Conservation (phyloP, 2,888 invertebrate genomes). For the Drosophila infuscata region DNA sequence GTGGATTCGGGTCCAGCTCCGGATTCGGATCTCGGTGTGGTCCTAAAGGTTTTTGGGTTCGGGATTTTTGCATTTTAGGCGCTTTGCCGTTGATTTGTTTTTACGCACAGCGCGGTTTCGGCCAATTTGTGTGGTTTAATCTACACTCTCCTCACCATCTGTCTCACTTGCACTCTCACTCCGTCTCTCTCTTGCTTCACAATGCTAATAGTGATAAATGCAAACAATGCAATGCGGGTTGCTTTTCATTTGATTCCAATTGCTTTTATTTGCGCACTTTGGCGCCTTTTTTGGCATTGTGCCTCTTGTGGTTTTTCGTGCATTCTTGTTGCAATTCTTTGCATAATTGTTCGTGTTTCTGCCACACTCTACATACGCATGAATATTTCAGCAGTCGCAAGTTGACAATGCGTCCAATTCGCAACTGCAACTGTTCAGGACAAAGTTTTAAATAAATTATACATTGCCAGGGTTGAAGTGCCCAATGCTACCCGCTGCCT, state of each 20-base stretch:
- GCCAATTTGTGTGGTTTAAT: slow-evolving; percentile 33
- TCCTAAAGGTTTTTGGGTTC: not conserved
- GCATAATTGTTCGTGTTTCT: slow-evolving; percentile 51
- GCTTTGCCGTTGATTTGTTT: slow-evolving; percentile 27
- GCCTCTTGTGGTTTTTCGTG: slow-evolving; percentile 8
- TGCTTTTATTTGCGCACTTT: slow-evolving; percentile 21
- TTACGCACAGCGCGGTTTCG: slow-evolving; percentile 26
- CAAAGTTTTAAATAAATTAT: slow-evolving; percentile 72
- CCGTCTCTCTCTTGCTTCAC: not conserved
- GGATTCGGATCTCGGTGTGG: not conserved
- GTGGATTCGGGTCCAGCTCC: not conserved
- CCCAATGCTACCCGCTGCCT: slow-evolving; percentile 14
- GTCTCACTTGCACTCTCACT: not conserved
- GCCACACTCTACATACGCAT: slow-evolving; percentile 40
- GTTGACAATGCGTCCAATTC: slow-evolving; percentile 26
- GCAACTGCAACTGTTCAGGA: slow-evolving; percentile 44
- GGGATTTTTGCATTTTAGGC: slow-evolving; percentile 7
- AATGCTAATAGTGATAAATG: slow-evolving; percentile 27
- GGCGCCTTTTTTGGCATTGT: slow-evolving; percentile 14
- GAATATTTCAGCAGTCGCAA: slow-evolving; percentile 63
- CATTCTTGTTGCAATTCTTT: slow-evolving; percentile 40
- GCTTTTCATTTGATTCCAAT: slow-evolving; percentile 39
- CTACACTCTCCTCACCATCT: not conserved
- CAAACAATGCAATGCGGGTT: slow-evolving; percentile 27
- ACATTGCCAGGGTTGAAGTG: slow-evolving; percentile 35